Conservation (phyloP, 2,113 vertebrate genomes). For the Labeo rohita region DNA sequence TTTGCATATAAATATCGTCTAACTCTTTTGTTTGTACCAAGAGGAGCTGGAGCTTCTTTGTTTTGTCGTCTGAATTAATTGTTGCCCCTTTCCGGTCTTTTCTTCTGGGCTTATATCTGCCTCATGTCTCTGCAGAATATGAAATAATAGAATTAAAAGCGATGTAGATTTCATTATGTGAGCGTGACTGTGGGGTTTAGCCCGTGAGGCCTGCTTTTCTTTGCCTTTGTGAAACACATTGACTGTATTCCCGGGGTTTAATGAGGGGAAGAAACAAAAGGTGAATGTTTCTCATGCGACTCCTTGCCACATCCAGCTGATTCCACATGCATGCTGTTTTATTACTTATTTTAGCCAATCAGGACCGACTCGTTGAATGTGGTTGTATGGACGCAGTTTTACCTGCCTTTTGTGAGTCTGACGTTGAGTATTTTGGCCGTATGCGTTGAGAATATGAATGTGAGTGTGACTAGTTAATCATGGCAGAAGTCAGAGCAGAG, state of each 20-base stretch:
- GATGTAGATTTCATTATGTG: conserved; percentile 55
- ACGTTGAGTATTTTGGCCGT: not conserved
- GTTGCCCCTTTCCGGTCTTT: conserved; percentile 46
- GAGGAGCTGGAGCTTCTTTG: conserved; percentile 55
- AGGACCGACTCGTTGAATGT: not conserved
- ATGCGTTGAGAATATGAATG: conserved; percentile 51
- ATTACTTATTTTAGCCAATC: not conserved
- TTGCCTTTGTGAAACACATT: conserved; percentile 56
- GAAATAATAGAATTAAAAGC: conserved; percentile 62
- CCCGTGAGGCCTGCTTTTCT: conserved; percentile 34
- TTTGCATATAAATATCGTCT: conserved; percentile 67
- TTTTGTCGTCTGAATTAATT: conserved; percentile 67
- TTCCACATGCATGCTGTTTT: not conserved
- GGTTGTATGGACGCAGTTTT: not conserved
- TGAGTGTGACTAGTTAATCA: conserved; percentile 65
- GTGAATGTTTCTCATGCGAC: conserved; percentile 9
- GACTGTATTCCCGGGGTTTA: conserved; percentile 43
- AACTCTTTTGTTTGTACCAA: conserved; percentile 59
- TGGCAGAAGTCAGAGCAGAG: conserved; percentile 61
- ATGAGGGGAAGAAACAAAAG: conserved; percentile 41
- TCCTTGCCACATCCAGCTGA: not conserved
- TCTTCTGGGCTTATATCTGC: conserved; percentile 38
- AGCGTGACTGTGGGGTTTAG: conserved; percentile 18
- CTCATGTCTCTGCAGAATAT: conserved; percentile 40
- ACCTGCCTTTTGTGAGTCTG: conserved; percentile 14